A percentile compares a stretch with the other conserved stretches of the same genome.
Conservation (phyloP, 2,888 invertebrate species). For the Iselma pallidipennis region DNA sequence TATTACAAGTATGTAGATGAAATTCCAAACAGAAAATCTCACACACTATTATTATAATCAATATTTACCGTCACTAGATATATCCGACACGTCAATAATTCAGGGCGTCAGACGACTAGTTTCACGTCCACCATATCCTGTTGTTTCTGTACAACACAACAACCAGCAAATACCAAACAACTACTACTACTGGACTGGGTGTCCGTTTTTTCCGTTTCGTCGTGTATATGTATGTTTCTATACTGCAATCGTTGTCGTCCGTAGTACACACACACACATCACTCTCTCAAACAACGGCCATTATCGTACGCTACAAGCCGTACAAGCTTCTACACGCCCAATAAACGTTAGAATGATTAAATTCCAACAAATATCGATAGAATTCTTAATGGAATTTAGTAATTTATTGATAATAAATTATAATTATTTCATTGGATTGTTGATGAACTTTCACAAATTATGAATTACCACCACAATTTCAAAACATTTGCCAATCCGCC, state of each 20-base stretch:
- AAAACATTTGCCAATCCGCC: conserved; percentile 51
- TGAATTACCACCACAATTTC: conserved; percentile 48
- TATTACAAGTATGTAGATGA: too few relatives aligned
- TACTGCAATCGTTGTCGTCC: too few relatives aligned
- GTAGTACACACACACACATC: background rate
- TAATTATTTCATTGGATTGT: background rate
- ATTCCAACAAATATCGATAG: too few relatives aligned
- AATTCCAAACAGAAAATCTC: background rate
- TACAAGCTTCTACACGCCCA: conserved; percentile 45
- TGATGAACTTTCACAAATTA: conserved; percentile 18
- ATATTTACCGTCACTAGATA: conserved; percentile 11
- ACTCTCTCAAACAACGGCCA: conserved; percentile 45
- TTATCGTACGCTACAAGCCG: conserved; percentile 43
- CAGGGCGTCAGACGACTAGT: conserved; percentile 30
- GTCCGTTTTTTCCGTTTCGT: too few relatives aligned
- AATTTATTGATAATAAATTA: too few relatives aligned
- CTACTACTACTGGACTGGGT: conserved; percentile 56
- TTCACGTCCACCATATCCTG: conserved; percentile 29
- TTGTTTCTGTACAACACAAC: conserved; percentile 44
- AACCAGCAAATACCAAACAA: too few relatives aligned
- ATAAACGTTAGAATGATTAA: conserved; percentile 29
- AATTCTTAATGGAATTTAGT: too few relatives aligned
- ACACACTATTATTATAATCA: background rate
- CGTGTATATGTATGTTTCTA: conserved; percentile 55
- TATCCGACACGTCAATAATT: conserved; percentile 35